Evolutionary conservation across 2,113 vertebrate genomes (phyloP).

Genomic region (Gavia stellata): DNA sequence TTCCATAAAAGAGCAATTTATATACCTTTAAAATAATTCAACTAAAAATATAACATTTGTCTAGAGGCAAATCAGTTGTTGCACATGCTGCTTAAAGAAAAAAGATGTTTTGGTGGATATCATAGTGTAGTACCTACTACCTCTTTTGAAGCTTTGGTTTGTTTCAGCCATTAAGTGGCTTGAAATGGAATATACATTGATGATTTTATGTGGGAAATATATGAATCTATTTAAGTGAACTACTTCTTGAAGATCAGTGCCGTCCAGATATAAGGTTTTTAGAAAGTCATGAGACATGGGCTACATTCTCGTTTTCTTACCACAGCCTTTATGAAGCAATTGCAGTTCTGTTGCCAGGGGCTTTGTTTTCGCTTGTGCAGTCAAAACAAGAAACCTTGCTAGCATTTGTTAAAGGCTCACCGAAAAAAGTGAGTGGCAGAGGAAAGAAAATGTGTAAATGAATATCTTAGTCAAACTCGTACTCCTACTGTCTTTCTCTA

Average conservation of each 20-base stretch:
- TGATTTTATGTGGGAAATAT: not conserved
- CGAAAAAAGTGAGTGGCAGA: not conserved
- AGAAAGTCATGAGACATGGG: not conserved
- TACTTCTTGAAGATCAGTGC: not conserved
- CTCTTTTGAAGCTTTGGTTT: not conserved
- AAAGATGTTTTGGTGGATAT: not conserved
- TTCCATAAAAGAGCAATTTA: not conserved
- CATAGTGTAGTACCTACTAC: not conserved
- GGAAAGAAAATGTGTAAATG: not conserved
- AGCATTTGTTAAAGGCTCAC: not conserved
- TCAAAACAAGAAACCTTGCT: not conserved
- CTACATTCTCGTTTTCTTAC: not conserved
- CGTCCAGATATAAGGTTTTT: not conserved
- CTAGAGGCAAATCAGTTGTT: not conserved
- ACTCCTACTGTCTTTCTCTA: not conserved
- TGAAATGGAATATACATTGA: not conserved
- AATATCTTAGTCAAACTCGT: not conserved
- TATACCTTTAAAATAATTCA: not conserved
- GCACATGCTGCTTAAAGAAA: not conserved
- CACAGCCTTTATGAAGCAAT: accelerated
- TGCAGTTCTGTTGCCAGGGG: not conserved
- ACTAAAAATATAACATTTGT: not conserved
- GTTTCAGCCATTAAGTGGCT: not conserved
- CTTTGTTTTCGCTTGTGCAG: not conserved
- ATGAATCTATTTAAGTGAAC: not conserved